phyloP scores from a whole-genome alignment of 2,113 vertebrate species.

The Pantherophis guttatus region DNA sequence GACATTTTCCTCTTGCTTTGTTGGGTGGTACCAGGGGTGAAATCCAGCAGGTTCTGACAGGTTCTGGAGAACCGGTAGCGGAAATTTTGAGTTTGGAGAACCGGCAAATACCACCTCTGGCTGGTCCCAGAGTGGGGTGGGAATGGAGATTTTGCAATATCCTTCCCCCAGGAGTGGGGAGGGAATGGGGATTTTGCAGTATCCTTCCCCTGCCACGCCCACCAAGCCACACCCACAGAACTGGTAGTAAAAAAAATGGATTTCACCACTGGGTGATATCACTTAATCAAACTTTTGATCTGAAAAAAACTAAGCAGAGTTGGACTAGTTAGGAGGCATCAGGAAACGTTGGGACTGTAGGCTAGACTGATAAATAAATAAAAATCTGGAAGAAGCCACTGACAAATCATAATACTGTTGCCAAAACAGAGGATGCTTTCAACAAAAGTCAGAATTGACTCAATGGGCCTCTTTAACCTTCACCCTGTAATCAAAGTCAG shows the following conservation, averaged over 20 bases:
- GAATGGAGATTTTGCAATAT: too few relatives aligned
- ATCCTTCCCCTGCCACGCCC: too few relatives aligned
- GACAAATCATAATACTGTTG: background rate
- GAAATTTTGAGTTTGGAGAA: too few relatives aligned
- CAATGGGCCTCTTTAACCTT: background rate
- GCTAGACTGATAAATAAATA: background rate
- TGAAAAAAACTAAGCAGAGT: background rate
- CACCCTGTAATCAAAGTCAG: background rate
- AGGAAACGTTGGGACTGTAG: background rate
- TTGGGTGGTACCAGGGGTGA: background rate
- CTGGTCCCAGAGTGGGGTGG: too few relatives aligned
- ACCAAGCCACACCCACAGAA: too few relatives aligned
- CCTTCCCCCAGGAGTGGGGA: too few relatives aligned
- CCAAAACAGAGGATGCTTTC: background rate
- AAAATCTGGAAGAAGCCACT: background rate
- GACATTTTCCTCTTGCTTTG: background rate
- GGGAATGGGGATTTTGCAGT: too few relatives aligned
- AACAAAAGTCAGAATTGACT: background rate
- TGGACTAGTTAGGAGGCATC: background rate
- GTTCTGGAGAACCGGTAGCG: too few relatives aligned
- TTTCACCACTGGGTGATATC: background rate
- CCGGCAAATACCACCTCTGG: too few relatives aligned
- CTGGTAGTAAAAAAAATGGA: too few relatives aligned
- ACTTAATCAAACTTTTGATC: background rate
- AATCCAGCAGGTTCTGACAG: too few relatives aligned